Base-by-base conservation (phyloP, 2,888 invertebrate species). In the Chalcis sispes region DNA sequence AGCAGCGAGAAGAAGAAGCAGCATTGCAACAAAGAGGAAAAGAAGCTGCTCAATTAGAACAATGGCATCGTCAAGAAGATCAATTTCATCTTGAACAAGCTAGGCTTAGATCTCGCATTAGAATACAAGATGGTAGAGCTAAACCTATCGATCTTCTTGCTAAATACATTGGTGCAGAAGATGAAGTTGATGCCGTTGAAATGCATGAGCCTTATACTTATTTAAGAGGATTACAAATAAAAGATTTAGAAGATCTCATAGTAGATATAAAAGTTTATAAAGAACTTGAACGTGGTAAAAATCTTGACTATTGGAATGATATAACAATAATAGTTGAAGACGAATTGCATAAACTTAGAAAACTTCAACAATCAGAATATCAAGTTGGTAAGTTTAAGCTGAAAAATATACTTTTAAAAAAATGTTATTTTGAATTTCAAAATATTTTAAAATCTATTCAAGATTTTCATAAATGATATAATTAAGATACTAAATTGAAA, bases 141-240 rank as follows among this genome's bases (percentile, higher is more conserved):
- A 99, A 99, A 86, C 98, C 99, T 0, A 99, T 99, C 80, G 99
- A 99, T 91, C 91, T 99, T 79, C 90, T 99, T 71, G 98, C 98
- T 0, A 96, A 98, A 90, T 99, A 99, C 85, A 96, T 98, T 72
- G 95, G 95, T 86, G 95, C 95, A 0, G 96, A 97, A 84, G 95
- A 96, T 82, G 92, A 94, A 80, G 95, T 96, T 66, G 95, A 98
- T 83, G 96, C 97, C 0, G 94, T 98, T 27, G 98, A 99, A 90
- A 97, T 99, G 96, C 97, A 98, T 86, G 98, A 99, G 88, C 99
- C 99, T 0, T 98, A 98, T 87, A 95, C 96, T 0, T 98, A 98
- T 87, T 91, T 99, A 0, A 96, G 97, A 85, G 98, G 98, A 0
- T 90, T 99, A 72, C 94, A 95, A 18, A 92, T 95, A 5, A 93